Base-by-base conservation (phyloP, 2,113 vertebrate species). In the Cephalopterus ornatus region DNA sequence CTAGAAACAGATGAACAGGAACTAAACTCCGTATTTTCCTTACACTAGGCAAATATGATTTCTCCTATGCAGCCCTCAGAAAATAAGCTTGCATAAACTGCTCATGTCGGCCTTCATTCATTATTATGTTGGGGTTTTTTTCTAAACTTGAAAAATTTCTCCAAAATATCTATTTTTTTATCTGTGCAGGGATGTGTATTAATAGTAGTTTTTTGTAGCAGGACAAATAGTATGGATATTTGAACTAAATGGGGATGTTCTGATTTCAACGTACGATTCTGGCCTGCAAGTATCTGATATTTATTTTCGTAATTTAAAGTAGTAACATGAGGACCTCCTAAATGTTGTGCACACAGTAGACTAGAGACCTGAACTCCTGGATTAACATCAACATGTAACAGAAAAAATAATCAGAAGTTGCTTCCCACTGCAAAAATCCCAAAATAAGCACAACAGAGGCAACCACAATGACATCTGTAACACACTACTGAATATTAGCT, bases 41-140 rank as follows among this genome's bases (percentile, higher is more conserved):
- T 52, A 10, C 32, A 10, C 3, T 13, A 35, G 52, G 9, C 33
- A 63, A 55, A 47, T 27, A 37, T 28, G 22, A 62, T 55, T 71
- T 72, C 14, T 50, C 14, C 8, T 68, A 82, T 63, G 78, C 26
- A 50, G 4, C 30, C 21, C 30, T 85, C 39, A 72, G 52, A 11
- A 82, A 87, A 77, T 1, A 1, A 87, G 6, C 26, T 73, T 81
- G 16, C 24, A 46, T 23, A 53, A 94, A 66, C 9, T 20, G 2
- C 23, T 91, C 84, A 9, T 21, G 55, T 39, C 71, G 14, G 30
- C 30, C 39, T 71, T 67, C 9, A 55, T 47, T 81, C 27, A 53
- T 74, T 50, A 71, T 42, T 47, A 19, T 21, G 4, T 33, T 68
- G 19, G 1, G 6, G 0, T 1, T 18, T 41, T 56, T 30, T 37